Evolutionary conservation across 2,888 invertebrate genomes (phyloP).

Genomic region (Alcis repandata): DNA sequence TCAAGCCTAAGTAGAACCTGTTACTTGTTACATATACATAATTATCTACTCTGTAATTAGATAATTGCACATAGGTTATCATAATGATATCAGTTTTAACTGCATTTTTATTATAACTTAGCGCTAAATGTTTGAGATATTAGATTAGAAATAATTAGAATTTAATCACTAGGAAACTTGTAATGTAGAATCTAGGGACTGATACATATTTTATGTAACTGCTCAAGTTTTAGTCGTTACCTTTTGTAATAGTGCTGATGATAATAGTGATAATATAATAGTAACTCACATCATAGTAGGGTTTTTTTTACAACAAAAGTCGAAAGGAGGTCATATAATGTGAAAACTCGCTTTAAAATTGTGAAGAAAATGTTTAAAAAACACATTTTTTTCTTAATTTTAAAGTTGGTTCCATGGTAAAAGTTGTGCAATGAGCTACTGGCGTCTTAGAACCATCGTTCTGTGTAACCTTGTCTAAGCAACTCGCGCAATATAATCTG

Average conservation of each 20-base stretch:
- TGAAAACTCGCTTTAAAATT: too few species aligned
- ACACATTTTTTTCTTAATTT: too few species aligned
- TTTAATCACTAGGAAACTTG: background rate
- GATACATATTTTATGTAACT: background rate
- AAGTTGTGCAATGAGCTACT: too few species aligned
- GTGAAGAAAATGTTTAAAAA: too few species aligned
- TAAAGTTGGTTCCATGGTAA: too few species aligned
- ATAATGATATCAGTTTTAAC: background rate
- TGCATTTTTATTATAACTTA: background rate
- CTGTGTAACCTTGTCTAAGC: too few species aligned
- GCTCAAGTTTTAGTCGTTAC: background rate
- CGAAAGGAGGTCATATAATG: too few species aligned
- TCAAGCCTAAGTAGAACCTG: too few species aligned
- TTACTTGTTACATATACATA: background rate
- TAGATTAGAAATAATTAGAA: background rate
- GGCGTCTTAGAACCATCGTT: too few species aligned
- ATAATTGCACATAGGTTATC: background rate
- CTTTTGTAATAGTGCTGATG: background rate
- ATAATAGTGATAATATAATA: background rate
- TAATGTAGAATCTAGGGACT: conserved; percentile 13
- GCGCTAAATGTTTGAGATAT: background rate
- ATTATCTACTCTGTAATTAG: background rate
- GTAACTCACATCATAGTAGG: too few species aligned
- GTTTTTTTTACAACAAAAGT: too few species aligned
- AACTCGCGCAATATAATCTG: background rate